Conservation (phyloP, 2,888 invertebrate genomes). For the Pyrgus malvae region DNA sequence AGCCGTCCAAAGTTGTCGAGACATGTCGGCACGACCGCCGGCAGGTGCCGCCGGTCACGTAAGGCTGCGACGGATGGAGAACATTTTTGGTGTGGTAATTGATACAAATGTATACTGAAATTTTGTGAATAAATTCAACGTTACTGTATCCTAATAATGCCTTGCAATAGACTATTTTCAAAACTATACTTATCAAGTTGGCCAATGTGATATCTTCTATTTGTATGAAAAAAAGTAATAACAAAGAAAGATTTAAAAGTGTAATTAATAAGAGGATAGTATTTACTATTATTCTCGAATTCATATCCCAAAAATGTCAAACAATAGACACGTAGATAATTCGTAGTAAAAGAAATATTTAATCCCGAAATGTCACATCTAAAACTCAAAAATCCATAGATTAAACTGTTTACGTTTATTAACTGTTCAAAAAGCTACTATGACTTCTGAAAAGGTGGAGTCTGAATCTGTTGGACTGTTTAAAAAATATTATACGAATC, state of each 20-base stretch:
- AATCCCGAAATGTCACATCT: not conserved
- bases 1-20: constrained; percentile 41
- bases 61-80: constrained; percentile 48
- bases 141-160: no score
- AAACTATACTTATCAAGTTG: no score
- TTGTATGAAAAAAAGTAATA: no score
- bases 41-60: constrained; percentile 66
- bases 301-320: no score
- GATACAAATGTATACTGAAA: not conserved
- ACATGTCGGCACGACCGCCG: constrained; percentile 55
- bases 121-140: not conserved
- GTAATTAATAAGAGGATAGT: no score
- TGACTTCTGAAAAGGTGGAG: not conserved
- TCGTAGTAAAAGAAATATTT: not conserved
- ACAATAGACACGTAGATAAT: no score
- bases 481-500: constrained; percentile 27
- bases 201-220: no score
- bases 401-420: not conserved
- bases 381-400: not conserved
- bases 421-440: not conserved
- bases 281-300: no score
- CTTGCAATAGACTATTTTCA: no score
- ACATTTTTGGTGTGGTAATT: constrained; percentile 45
- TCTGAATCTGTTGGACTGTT: constrained; percentile 5
- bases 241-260: no score